A percentile compares a stretch with the other conserved stretches of the same genome.
Conservation (phyloP, 2,797 vertebrate species). For the Oryzias sinensis region DNA sequence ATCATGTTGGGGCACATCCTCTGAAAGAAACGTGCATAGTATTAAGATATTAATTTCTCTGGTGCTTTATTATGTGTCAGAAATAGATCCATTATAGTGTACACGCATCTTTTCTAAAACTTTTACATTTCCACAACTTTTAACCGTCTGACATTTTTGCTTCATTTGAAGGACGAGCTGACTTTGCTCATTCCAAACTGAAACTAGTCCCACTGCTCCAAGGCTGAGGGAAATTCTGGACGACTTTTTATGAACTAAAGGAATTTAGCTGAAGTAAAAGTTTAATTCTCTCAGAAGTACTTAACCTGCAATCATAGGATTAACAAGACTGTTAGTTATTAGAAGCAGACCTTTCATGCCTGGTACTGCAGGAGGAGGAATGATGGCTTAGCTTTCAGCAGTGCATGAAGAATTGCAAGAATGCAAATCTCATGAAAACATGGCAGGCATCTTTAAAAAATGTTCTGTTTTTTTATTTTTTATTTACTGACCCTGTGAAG, state of each 20-base stretch:
- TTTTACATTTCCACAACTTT: not conserved
- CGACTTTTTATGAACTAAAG: conserved; percentile 37
- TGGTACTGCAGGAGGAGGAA: not conserved
- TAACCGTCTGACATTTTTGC: not conserved
- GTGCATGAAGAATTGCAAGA: not conserved
- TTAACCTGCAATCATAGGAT: conserved; percentile 60
- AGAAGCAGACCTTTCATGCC: conserved; percentile 13
- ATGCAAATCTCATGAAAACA: not conserved
- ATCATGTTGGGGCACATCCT: conserved; percentile 22
- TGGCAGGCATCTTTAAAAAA: too few species aligned
- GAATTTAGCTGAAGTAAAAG: conserved; percentile 54
- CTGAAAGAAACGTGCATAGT: not conserved
- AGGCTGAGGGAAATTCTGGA: conserved; percentile 34
- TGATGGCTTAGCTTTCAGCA: not conserved
- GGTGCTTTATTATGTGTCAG: not conserved
- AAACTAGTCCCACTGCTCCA: conserved; percentile 13
- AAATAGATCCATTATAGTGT: not conserved
- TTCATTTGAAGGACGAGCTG: conserved; percentile 8
- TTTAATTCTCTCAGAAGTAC: conserved; percentile 31
- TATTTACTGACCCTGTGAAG: too few species aligned
- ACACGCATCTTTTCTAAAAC: not conserved
- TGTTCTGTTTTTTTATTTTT: too few species aligned
- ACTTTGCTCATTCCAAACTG: conserved; percentile 15
- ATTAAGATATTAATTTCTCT: not conserved
- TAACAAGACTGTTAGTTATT: conserved; percentile 32